Conservation (phyloP, 2,797 vertebrate genomes). For the Labroides dimidiatus region DNA sequence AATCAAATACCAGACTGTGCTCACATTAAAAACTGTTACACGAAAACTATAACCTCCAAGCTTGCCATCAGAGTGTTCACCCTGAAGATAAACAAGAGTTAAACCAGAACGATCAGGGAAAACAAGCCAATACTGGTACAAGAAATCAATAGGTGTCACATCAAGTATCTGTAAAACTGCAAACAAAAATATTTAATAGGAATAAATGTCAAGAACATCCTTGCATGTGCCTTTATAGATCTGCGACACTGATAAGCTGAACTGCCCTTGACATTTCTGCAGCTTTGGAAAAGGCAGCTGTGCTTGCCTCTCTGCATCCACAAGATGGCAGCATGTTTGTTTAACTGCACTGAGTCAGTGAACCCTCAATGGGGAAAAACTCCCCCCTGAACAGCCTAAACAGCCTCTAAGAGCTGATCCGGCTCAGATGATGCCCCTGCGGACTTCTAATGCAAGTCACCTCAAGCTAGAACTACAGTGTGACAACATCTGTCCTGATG, state of each 20-base stretch:
- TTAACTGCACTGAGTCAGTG: not conserved
- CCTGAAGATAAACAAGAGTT: no score
- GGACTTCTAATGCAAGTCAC: conserved; percentile 28
- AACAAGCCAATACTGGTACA: no score
- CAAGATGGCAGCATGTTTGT: conserved; percentile 73
- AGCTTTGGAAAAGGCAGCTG: conserved; percentile 23
- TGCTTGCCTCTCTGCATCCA: conserved; percentile 26
- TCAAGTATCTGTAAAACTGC: no score
- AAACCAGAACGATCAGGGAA: no score
- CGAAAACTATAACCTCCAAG: no score
- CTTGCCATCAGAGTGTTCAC: no score
- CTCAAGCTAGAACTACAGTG: conserved; percentile 16
- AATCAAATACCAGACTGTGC: no score
- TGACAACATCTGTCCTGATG: not conserved
- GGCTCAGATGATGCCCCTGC: conserved; percentile 42
- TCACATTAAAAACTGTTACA: no score
- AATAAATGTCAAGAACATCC: no score
- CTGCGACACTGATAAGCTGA: not conserved
- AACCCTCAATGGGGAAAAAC: conserved; percentile 7
- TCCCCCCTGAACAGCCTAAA: conserved; percentile 14
- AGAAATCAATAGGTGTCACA: no score
- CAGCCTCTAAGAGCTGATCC: conserved; percentile 51
- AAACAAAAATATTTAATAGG: no score
- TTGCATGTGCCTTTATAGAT: not conserved
- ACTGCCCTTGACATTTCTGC: not conserved